Conservation (phyloP, 1,140 invertebrate genomes). For the Drosophila setifemur region DNA sequence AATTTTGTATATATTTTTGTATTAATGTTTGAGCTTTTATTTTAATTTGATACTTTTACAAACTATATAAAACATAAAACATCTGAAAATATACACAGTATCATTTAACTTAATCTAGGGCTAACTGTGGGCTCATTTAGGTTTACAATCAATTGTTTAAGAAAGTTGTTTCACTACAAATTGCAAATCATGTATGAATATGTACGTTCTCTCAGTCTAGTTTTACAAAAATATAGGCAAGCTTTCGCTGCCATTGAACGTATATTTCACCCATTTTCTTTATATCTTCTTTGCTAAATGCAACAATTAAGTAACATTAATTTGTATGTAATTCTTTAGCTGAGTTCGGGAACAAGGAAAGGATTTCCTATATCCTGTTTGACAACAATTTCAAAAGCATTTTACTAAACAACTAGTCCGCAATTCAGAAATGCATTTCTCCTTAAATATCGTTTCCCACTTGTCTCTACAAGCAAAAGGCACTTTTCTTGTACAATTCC, state of each 20-base stretch:
- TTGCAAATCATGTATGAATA: constrained; percentile 38
- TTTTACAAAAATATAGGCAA: constrained; percentile 53
- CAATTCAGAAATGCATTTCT: constrained; percentile 26
- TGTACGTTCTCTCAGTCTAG: constrained; percentile 67
- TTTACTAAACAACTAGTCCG: constrained; percentile 15
- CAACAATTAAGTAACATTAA: constrained; percentile 70
- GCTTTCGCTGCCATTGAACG: constrained; percentile 14
- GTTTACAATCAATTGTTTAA: constrained; percentile 53
- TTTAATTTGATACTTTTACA: constrained; percentile 52
- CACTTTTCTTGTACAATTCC: constrained; percentile 51
- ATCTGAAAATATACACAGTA: constrained; percentile 61
- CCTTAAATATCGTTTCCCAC: constrained; percentile 22
- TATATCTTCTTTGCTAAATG: constrained; percentile 56
- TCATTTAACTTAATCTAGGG: constrained; percentile 55
- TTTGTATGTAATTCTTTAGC: constrained; percentile 33
- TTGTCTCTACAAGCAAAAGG: constrained; percentile 41
- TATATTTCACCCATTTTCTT: constrained; percentile 9
- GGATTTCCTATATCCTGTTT: background rate
- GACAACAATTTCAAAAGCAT: background rate
- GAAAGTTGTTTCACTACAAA: constrained; percentile 45
- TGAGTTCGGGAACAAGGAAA: constrained; percentile 4
- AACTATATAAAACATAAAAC: constrained; percentile 67
- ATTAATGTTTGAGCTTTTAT: constrained; percentile 56
- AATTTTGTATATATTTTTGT: background rate
- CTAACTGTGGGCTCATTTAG: constrained; percentile 61